A percentile compares a stretch with the other conserved stretches of the same genome.
Conservation (phyloP, 2,888 invertebrate genomes). For the Oscheius sp. region DNA sequence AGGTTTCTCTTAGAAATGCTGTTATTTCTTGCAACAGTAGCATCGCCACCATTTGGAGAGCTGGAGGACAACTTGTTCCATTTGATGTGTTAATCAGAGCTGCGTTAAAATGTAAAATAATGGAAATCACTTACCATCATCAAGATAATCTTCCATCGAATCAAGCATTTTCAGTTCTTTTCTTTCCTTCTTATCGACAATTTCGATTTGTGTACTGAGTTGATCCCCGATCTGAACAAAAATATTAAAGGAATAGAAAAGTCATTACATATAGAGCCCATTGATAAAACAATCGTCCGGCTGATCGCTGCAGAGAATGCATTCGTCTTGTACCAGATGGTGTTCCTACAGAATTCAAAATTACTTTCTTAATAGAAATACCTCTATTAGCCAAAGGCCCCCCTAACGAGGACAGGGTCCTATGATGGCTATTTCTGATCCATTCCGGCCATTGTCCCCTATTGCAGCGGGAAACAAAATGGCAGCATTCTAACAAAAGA, state of each 20-base stretch:
- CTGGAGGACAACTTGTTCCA: slow-evolving; percentile 82
- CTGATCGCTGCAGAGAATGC: slow-evolving; percentile 84
- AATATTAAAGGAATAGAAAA: not conserved
- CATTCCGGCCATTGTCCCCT: slow-evolving; percentile 98
- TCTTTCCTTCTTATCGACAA: slow-evolving; percentile 71
- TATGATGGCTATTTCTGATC: slow-evolving; percentile 61
- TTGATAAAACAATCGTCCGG: slow-evolving; percentile 95
- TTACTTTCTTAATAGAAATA: too few species aligned
- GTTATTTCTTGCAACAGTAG: slow-evolving; percentile 95
- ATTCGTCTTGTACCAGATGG: slow-evolving; percentile 63
- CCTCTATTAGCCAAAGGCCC: slow-evolving; percentile 71
- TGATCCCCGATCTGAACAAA: slow-evolving; percentile 78
- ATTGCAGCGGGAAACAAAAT: slow-evolving; percentile 96
- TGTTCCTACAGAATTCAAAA: too few species aligned
- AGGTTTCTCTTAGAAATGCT: slow-evolving; percentile 93
- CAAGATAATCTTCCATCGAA: slow-evolving; percentile 90
- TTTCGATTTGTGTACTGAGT: slow-evolving; percentile 84
- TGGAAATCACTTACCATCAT: slow-evolving; percentile 88
- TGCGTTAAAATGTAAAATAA: slow-evolving; percentile 15
- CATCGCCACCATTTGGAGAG: slow-evolving; percentile 88
- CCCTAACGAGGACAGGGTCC: slow-evolving; percentile 43
- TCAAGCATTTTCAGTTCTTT: slow-evolving; percentile 73
- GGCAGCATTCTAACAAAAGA: slow-evolving; percentile 90
- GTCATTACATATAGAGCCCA: slow-evolving; percentile 75
- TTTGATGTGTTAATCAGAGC: slow-evolving; percentile 73